Percentiles rank a stretch among this genome's conserved stretches.
These are phyloP conservation scores for Gobio occitaniae DNA, from an alignment of 2,797 vertebrate genomes.

Conservation along the genomic window DNA sequence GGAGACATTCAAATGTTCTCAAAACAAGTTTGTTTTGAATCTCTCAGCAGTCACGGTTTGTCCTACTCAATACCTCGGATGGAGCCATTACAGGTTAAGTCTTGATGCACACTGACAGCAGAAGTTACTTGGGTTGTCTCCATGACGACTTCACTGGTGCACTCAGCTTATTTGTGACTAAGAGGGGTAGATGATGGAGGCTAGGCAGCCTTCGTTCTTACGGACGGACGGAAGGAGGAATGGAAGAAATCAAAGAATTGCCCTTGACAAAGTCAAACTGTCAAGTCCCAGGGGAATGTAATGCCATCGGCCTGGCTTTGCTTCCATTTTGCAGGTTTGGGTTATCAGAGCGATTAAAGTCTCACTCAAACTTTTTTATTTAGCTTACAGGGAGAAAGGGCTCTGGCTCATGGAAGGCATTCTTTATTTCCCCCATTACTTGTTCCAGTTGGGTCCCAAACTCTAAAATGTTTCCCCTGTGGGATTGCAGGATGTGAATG, in stretches of 20 bases:
- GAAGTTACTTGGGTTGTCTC: conserved; percentile 52
- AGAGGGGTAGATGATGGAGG: conserved; percentile 30
- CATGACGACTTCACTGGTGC: conserved; percentile 21
- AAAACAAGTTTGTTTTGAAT: conserved; percentile 4
- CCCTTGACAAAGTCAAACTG: conserved; percentile 71
- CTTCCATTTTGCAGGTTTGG: conserved; percentile 8
- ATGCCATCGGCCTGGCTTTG: conserved; percentile 33
- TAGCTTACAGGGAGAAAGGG: conserved; percentile 66
- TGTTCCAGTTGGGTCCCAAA: conserved; percentile 1
- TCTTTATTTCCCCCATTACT: background rate
- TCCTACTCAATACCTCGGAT: background rate
- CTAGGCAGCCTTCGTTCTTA: conserved; percentile 3
- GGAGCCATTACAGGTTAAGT: conserved; percentile 20
- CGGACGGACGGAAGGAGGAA: background rate
- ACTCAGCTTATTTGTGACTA: conserved; percentile 44
- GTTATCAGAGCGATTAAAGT: conserved; percentile 63
- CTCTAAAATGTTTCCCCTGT: conserved; percentile 18
- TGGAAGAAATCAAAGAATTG: conserved; percentile 54
- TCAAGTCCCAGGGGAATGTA: conserved; percentile 27
- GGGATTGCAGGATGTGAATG: background rate
- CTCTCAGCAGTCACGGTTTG: conserved; percentile 4
- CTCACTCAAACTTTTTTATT: conserved; percentile 67
- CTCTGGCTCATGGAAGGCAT: conserved; percentile 15
- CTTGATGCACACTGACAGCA: conserved; percentile 50
- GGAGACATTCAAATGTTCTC: conserved; percentile 4